Evolutionary conservation across 2,797 vertebrate species (phyloP).

Genomic region (Oreortyx pictus): DNA sequence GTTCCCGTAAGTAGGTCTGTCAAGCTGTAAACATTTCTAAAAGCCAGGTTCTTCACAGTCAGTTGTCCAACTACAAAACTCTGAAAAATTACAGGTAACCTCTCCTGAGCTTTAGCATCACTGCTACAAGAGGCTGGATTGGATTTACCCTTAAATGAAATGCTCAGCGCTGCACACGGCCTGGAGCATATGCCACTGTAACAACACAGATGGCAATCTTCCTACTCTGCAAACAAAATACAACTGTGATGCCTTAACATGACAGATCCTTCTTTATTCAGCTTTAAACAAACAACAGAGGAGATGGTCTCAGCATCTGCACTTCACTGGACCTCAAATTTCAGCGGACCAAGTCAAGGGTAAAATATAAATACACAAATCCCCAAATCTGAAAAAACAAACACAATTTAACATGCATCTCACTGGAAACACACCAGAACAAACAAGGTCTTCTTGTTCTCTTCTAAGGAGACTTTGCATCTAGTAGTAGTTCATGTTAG

Average conservation of each 20-base stretch:
- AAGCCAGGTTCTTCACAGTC: background rate
- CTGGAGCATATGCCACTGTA: background rate
- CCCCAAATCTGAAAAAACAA: background rate
- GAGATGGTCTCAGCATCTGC: background rate
- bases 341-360: background rate
- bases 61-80: background rate
- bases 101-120: background rate
- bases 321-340: background rate
- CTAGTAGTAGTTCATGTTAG: background rate
- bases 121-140: background rate
- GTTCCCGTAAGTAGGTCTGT: background rate
- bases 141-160: background rate
- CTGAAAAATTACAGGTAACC: background rate
- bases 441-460: background rate
- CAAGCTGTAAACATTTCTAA: background rate
- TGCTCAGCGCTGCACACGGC: background rate
- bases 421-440: background rate
- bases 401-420: background rate
- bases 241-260: background rate
- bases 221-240: background rate
- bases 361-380: background rate
- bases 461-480: background rate
- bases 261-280: background rate
- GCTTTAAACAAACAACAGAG: background rate
- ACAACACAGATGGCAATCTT: background rate